Percentiles rank a stretch among this genome's conserved stretches.
Evolutionary conservation across 1,140 invertebrate genomes (phyloP).

Genomic region (Lasaia peninsularis): DNA sequence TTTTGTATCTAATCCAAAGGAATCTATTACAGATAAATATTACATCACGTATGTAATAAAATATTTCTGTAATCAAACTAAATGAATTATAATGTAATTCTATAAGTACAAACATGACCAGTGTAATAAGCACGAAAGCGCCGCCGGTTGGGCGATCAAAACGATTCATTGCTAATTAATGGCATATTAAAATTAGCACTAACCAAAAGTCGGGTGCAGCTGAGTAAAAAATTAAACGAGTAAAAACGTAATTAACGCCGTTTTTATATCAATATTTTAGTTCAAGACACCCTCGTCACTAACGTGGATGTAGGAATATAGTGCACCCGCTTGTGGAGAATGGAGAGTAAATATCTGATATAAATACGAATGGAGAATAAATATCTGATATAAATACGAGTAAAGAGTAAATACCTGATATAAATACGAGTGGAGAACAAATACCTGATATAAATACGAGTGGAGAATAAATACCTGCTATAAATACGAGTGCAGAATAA

Average conservation of each 20-base stretch:
- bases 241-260: conserved; percentile 71
- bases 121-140: background rate
- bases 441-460: too few relatives aligned
- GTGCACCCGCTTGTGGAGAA: background rate
- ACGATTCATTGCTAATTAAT: conserved; percentile 68
- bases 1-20: too few relatives aligned
- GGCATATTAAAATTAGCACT: conserved; percentile 62
- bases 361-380: too few relatives aligned
- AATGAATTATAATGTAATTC: background rate
- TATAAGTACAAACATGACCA: conserved; percentile 4
- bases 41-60: background rate
- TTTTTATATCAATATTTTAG: conserved; percentile 73
- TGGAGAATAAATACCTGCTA: too few relatives aligned
- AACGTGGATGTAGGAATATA: conserved; percentile 26
- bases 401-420: too few relatives aligned
- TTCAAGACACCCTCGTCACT: conserved; percentile 66
- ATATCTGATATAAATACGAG: too few relatives aligned
- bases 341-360: too few relatives aligned
- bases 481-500: too few relatives aligned
- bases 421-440: too few relatives aligned
- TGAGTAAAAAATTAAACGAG: conserved; percentile 68
- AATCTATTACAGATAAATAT: too few relatives aligned
- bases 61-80: background rate
- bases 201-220: conserved; percentile 58
- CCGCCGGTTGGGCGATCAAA: conserved; percentile 53